Evolutionary conservation across 2,113 vertebrate species (phyloP), one percentile per base, ranked within the genome.

Genomic region (Sinocyclocheilus maitianheensis): DNA sequence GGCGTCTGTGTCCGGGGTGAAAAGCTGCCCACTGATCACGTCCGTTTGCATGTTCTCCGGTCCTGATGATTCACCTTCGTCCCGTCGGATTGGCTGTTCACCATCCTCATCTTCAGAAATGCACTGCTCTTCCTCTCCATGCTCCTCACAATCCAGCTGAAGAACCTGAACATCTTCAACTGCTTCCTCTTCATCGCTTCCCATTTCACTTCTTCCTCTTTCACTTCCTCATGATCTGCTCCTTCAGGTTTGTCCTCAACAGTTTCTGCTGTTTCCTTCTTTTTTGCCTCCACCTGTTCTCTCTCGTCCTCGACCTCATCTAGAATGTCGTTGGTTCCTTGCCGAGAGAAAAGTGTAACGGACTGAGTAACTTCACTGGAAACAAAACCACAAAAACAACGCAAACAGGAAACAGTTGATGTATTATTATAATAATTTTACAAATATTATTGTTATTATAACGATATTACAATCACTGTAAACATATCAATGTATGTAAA

Each of bases 321-420:
- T 20, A 99, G 99, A 83, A 97, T 98, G 92, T 99, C 98, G 0
- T 96, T 94, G 4, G 98, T 99, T 43, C 97, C 98, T 91, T 99
- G 97, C 89, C 97, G 96, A 51, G 98, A 99, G 93, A 96, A 99
- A 65, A 99, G 94, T 76, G 95, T 95, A 90, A 98, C 92, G 85
- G 96, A 96, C 94, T 99, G 97, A 0, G 98, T 99, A 65, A 96
- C 94, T 86, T 99, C 98, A 26, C 98, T 99, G 94, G 93, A 8
- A 24, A 83, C 81, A 9, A 77, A 4, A 76, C 76, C 88, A 85
- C 20, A 78, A 37, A 87, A 67, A 40, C 24, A 22, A 84, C 10
- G 30, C 13, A 81, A 81, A 69, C 65, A 65, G 11, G 5, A 81
- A 65, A 16, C 12, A 46, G 10, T 46, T 58, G 43, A 46, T 46